A percentile compares a stretch with the other conserved stretches of the same genome.
phyloP scores from a whole-genome alignment of 2,113 vertebrate species.

The Paradoxurus hermaphroditus region DNA sequence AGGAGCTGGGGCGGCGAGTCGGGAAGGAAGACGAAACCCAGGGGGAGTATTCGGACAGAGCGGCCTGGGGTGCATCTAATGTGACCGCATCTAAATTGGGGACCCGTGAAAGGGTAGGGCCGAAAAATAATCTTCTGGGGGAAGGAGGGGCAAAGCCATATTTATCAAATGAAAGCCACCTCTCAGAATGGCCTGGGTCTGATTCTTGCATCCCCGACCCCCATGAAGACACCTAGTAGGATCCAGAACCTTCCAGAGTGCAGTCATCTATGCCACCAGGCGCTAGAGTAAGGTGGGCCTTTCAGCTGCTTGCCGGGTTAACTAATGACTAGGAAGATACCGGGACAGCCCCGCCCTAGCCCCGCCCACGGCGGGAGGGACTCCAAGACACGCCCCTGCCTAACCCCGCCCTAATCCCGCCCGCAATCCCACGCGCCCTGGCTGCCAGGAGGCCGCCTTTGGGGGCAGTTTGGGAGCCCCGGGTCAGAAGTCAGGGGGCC shows the following conservation, averaged over 20 bases:
- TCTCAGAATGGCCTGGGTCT: background rate
- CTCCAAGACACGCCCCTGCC: background rate
- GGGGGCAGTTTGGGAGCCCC: background rate
- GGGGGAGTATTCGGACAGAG: background rate
- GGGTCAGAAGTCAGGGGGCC: background rate
- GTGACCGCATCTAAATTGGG: background rate
- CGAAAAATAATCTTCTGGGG: background rate
- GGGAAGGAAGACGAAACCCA: slow-evolving; percentile 49
- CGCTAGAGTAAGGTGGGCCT: background rate
- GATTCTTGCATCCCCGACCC: background rate
- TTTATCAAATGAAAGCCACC: background rate
- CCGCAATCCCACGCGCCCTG: accelerated
- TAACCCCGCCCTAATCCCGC: accelerated
- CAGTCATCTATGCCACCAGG: background rate
- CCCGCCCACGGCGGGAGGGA: background rate
- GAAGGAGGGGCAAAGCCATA: background rate
- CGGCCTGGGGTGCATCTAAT: background rate
- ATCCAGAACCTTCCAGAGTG: background rate
- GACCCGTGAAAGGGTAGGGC: background rate
- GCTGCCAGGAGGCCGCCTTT: background rate
- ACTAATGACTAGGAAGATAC: background rate
- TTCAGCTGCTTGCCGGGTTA: background rate
- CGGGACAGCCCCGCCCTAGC: background rate
- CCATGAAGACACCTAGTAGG: background rate
- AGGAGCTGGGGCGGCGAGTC: background rate